phyloP scores from a whole-genome alignment of 2,113 vertebrate genomes.

The Phylloscopus trochiloides region DNA sequence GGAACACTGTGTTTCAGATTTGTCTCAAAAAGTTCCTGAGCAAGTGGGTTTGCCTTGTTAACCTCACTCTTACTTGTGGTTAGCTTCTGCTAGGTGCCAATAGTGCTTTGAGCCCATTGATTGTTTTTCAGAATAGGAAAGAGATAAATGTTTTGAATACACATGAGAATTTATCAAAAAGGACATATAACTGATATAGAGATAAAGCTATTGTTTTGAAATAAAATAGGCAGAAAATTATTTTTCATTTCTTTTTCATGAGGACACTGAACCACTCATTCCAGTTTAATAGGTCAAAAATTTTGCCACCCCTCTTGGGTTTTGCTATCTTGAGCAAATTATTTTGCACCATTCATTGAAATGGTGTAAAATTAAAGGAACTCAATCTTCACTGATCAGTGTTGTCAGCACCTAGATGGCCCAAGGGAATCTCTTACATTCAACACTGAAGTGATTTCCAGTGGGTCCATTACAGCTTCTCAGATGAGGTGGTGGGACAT shows the following conservation, averaged over 20 bases:
- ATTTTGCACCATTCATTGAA: background rate
- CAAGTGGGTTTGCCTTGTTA: background rate
- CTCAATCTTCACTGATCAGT: background rate
- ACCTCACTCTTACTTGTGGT: background rate
- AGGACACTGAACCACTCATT: background rate
- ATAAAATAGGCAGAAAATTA: background rate
- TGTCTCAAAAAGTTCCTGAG: constrained; percentile 51
- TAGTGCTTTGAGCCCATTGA: background rate
- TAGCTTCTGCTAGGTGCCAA: background rate
- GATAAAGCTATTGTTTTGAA: background rate
- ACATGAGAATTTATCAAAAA: background rate
- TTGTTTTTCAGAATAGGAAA: background rate
- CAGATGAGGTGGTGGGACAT: background rate
- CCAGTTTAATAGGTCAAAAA: background rate
- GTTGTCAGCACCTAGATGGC: background rate
- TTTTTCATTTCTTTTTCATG: background rate
- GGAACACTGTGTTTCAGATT: constrained; percentile 10
- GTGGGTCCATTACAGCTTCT: background rate
- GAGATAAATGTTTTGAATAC: background rate
- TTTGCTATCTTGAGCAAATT: background rate
- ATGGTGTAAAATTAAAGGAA: background rate
- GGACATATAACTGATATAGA: background rate
- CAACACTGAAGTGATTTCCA: background rate
- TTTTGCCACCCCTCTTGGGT: background rate
- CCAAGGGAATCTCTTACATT: background rate